These are phyloP conservation scores for Nasonovia ribisnigri DNA, from an alignment of 2,888 invertebrate genomes.

Conservation along the genomic window DNA sequence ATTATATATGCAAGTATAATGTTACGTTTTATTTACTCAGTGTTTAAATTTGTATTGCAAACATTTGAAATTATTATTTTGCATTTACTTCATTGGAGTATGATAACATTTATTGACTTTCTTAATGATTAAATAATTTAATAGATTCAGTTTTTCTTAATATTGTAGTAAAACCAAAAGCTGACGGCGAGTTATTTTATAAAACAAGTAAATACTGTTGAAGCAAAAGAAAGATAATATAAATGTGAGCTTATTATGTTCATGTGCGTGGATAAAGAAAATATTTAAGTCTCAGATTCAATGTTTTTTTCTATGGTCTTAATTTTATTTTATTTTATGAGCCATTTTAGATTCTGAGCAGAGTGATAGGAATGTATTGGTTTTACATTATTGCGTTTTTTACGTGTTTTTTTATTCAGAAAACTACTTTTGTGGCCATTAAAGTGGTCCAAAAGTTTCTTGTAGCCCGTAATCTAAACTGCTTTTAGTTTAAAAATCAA, in stretches of 20 bases:
- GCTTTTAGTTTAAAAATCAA: background rate
- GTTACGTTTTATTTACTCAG: background rate
- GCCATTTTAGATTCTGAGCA: background rate
- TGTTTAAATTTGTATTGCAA: background rate
- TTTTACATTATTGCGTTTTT: background rate
- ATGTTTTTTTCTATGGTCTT: background rate
- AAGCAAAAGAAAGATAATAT: background rate
- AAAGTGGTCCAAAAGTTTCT: background rate
- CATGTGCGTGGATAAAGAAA: background rate
- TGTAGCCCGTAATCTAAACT: background rate
- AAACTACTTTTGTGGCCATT: constrained; percentile 2
- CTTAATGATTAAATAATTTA: background rate
- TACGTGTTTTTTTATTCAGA: constrained; percentile 2
- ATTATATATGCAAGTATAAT: background rate
- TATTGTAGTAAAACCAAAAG: background rate
- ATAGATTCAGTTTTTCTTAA: background rate
- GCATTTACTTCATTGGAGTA: background rate
- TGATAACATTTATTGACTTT: background rate
- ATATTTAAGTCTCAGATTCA: constrained; percentile 17
- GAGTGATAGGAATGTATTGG: constrained; percentile 10
- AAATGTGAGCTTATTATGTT: constrained; percentile 6
- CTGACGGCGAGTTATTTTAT: background rate
- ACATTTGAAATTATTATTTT: background rate
- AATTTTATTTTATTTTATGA: constrained; percentile 22
- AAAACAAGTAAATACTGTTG: background rate